These are phyloP conservation scores for Ecliptopera silaceata DNA, from an alignment of 2,888 invertebrate genomes.

Conservation along the genomic window DNA sequence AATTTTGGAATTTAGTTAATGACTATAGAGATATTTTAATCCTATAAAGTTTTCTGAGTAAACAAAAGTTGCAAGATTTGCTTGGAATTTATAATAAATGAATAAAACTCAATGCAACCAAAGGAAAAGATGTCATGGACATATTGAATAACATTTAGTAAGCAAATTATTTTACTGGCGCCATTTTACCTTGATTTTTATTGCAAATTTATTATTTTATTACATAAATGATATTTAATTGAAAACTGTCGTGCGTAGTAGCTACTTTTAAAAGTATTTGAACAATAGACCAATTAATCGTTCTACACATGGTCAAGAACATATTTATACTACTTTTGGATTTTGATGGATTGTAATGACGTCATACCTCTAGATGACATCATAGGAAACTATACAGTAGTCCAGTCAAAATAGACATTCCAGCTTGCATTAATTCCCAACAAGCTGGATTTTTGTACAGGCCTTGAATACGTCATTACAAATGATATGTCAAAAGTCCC, in stretches of 20 bases:
- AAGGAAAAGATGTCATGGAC: neutral
- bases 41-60: too few species aligned
- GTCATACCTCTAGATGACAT: slow-evolving; percentile 17
- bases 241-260: too few species aligned
- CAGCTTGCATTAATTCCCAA: too few species aligned
- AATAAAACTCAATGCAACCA: neutral
- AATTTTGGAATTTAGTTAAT: too few species aligned
- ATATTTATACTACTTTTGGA: slow-evolving; percentile 8
- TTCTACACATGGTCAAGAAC: slow-evolving; percentile 21
- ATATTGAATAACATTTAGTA: neutral
- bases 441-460: too few species aligned
- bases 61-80: too few species aligned
- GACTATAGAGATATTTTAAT: too few species aligned
- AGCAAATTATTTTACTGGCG: neutral
- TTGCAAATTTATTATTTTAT: neutral
- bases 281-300: slow-evolving; percentile 23
- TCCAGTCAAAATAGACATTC: too few species aligned
- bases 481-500: too few species aligned
- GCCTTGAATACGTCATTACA: too few species aligned
- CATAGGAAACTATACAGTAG: neutral
- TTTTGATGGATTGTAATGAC: slow-evolving; percentile 8
- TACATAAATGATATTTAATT: too few species aligned
- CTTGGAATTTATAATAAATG: neutral
- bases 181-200: neutral
- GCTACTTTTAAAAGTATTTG: neutral